Evolutionary conservation across 2,888 invertebrate species (phyloP), one percentile per base, ranked within the genome.

Genomic region (Leucozona laternaria): DNA sequence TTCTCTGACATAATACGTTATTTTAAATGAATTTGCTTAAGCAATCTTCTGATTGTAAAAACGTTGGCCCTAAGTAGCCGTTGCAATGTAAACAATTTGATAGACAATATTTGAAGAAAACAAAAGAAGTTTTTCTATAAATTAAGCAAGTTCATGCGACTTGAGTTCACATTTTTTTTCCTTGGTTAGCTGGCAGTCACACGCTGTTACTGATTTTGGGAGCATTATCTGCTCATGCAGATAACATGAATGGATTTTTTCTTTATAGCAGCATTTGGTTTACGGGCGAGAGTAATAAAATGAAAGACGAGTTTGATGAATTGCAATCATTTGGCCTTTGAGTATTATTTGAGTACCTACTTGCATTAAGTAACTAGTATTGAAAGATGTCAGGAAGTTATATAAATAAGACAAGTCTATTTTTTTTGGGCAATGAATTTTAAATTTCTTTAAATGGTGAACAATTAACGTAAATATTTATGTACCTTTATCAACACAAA

Each of bases 241-340:
- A 28, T 34, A 53, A 22, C 45, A 62, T 50, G 34, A 70, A 70
- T 55, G 48, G 31, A 43, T 72, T 58, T 58, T 62, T 37, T 37
- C 40, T 55, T 1, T 55, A 4, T 40, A 48, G 17, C 43, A 31
- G 25, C 22, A 53, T 45, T 15, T 50, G 50, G 20, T n/a, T 37
- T 48, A 22, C 25, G 40, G 43, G 17, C 60, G 20, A 31, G 53
- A 57, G 76, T 68, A 60, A 73, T 82, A 68, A 82, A 82, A 78
- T 78, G 68, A 68, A 78, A 68, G 64, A 72, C 78, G 13, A 22
- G 48, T 81, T 64, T 72, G 76, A 81, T 71, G 81, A 66, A 43
- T 43, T n/a, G 43, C 43, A 43, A 43, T 43, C 43, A 43, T 6
- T n/a, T 43, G 2, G 43, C 15, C 7, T 43, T n/a, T 43, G 6